These are phyloP conservation scores for Rhopalosiphum maidis DNA, from an alignment of 1,140 invertebrate species.

Conservation along the genomic window DNA sequence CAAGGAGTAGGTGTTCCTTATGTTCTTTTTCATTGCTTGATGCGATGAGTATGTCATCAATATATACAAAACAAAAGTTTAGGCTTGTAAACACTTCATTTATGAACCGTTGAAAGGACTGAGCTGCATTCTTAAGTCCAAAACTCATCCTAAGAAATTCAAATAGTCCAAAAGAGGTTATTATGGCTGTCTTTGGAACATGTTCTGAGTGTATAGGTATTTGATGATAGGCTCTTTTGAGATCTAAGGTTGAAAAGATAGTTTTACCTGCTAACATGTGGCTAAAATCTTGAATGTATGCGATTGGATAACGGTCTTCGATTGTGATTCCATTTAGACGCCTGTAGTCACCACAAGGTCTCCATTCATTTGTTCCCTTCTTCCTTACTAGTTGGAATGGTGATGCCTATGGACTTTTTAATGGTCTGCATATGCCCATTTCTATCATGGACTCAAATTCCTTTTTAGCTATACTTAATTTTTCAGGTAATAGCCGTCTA, in stretches of 20 bases:
- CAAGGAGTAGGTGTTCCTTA: background rate
- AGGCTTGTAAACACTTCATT: constrained; percentile 61
- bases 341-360: constrained; percentile 63
- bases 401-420: constrained; percentile 63
- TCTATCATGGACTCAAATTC: constrained; percentile 62
- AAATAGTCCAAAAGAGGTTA: constrained; percentile 62
- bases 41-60: constrained; percentile 57
- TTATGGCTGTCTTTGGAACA: constrained; percentile 62
- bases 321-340: constrained; percentile 63
- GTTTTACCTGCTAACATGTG: constrained; percentile 60
- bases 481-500: constrained; percentile 62
- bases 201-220: constrained; percentile 61
- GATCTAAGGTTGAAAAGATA: constrained; percentile 65
- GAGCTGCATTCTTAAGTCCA: constrained; percentile 64
- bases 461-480: constrained; percentile 59
- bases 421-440: constrained; percentile 60
- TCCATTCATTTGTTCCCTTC: constrained; percentile 61
- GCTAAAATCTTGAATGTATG: constrained; percentile 62
- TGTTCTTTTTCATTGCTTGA: background rate
- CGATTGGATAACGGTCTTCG: constrained; percentile 62
- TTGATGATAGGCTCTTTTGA: constrained; percentile 66
- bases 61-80: constrained; percentile 51
- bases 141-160: constrained; percentile 63
- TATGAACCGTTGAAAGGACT: constrained; percentile 65
- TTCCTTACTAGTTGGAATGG: constrained; percentile 64